phyloP scores from a whole-genome alignment of 1,140 invertebrate species.

The Mya arenaria region DNA sequence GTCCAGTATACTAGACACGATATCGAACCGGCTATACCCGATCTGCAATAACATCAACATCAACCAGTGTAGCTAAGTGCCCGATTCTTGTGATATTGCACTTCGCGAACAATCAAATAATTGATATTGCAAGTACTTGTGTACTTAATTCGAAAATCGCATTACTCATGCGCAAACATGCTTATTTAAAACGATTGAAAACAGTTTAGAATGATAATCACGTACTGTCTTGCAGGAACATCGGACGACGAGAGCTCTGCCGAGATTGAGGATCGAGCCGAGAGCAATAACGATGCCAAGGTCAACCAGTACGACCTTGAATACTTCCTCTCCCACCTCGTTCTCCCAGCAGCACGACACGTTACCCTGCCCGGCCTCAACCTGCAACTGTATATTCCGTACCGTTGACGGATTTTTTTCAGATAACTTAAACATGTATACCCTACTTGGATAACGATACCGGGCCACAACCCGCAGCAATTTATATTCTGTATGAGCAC shows the following conservation, averaged over 20 bases:
- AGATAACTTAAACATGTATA: no score
- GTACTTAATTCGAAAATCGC: no score
- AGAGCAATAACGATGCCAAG: slow-evolving; percentile 64
- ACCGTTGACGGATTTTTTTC: no score
- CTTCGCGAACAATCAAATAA: no score
- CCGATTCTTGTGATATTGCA: no score
- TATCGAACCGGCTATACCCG: slow-evolving; percentile 85
- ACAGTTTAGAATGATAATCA: no score
- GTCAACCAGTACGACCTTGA: slow-evolving; percentile 73
- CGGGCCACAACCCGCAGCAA: neutral
- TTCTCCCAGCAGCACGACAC: slow-evolving; percentile 74
- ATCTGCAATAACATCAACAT: slow-evolving; percentile 73
- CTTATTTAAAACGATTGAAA: no score
- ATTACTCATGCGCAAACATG: no score
- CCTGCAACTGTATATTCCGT: no score
- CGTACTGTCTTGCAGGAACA: slow-evolving; percentile 52
- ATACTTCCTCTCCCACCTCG: slow-evolving; percentile 73
- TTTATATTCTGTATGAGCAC: neutral
- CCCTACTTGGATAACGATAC: no score
- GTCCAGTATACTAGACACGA: slow-evolving; percentile 86
- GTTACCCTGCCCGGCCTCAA: neutral
- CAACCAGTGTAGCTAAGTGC: no score
- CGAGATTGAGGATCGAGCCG: slow-evolving; percentile 59
- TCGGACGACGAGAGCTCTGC: slow-evolving; percentile 64
- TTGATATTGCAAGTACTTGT: no score